Percentiles rank a stretch among this genome's conserved stretches.
phyloP scores from a whole-genome alignment of 1,140 invertebrate genomes.

The Centruroides sculpturatus region DNA sequence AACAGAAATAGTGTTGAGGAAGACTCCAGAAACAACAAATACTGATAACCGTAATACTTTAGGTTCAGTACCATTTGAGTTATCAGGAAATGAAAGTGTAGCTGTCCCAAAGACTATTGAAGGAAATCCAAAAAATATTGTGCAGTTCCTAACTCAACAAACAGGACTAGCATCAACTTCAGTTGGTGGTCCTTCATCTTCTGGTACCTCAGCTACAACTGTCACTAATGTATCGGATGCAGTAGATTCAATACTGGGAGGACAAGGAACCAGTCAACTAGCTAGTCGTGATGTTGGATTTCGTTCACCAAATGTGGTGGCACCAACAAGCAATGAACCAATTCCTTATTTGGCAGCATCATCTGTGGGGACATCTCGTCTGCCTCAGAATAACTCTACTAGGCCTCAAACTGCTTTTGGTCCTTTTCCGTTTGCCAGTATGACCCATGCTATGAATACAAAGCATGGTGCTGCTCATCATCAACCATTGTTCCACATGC shows the following conservation, averaged over 20 bases:
- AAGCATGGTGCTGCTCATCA: constrained; percentile 26
- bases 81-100: constrained; percentile 17
- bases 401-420: constrained; percentile 33
- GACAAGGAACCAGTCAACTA: neutral
- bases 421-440: constrained; percentile 71
- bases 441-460: constrained; percentile 61
- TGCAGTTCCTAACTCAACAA: constrained; percentile 29
- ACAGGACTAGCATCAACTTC: constrained; percentile 15
- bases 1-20: constrained; percentile 56
- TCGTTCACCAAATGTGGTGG: constrained; percentile 29
- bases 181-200: constrained; percentile 7
- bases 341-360: constrained; percentile 23
- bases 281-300: constrained; percentile 13
- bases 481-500: constrained; percentile 14
- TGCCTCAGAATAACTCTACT: constrained; percentile 25
- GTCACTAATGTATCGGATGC: neutral
- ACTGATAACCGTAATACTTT: constrained; percentile 9
- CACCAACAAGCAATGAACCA: constrained; percentile 24
- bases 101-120: constrained; percentile 27
- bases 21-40: constrained; percentile 16
- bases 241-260: neutral
- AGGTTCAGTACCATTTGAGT: constrained; percentile 14
- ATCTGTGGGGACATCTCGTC: constrained; percentile 21
- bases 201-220: neutral
- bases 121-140: constrained; percentile 28